phyloP scores from a whole-genome alignment of 2,797 vertebrate genomes.

The Artibeus lituratus region DNA sequence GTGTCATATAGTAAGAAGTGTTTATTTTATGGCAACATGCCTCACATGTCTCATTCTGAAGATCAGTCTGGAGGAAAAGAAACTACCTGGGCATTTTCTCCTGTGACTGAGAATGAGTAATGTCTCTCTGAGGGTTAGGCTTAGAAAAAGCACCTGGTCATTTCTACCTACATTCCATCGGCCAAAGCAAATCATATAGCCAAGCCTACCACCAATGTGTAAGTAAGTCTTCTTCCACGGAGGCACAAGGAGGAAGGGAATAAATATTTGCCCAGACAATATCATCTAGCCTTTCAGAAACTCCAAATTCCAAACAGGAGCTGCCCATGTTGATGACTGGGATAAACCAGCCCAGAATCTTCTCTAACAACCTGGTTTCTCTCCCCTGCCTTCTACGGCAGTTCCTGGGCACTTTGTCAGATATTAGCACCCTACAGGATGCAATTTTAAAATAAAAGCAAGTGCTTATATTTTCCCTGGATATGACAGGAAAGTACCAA shows the following conservation, averaged over 20 bases:
- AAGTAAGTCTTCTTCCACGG: neutral
- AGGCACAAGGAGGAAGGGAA: neutral
- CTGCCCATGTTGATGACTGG: neutral
- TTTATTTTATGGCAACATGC: neutral
- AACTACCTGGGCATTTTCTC: neutral
- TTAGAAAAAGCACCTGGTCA: neutral
- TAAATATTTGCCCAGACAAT: neutral
- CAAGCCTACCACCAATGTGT: neutral
- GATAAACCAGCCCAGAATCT: neutral
- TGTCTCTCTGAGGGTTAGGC: neutral
- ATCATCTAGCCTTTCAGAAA: neutral
- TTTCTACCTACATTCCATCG: neutral
- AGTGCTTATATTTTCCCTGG: neutral
- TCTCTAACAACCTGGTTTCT: neutral
- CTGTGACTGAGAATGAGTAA: neutral
- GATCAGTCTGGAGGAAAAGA: neutral
- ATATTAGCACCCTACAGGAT: neutral
- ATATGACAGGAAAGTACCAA: neutral
- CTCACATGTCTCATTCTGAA: neutral
- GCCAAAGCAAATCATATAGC: neutral
- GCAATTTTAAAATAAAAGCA: slow-evolving; percentile 23
- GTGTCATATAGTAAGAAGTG: neutral
- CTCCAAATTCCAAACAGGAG: neutral
- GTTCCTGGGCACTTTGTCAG: neutral
- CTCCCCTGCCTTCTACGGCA: neutral